These are phyloP conservation scores for Morpho helenor DNA, from an alignment of 2,888 invertebrate genomes.

Conservation along the genomic window DNA sequence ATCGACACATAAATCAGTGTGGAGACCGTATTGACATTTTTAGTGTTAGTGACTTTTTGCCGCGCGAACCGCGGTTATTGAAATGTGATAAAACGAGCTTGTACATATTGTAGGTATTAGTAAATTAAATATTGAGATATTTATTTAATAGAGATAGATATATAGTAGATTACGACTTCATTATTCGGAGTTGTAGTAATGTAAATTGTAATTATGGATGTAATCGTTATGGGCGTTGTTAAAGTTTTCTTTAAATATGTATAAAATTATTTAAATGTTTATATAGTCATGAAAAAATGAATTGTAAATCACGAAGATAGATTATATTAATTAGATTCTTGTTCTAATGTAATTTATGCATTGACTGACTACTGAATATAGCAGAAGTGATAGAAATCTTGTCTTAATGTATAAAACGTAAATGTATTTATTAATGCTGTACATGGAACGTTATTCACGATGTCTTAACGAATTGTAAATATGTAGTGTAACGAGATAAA, in stretches of 20 bases:
- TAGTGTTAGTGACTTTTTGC: constrained; percentile 40
- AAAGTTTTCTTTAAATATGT: constrained; percentile 50
- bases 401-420: constrained; percentile 29
- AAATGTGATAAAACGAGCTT: constrained; percentile 78
- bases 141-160: constrained; percentile 48
- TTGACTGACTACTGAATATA: constrained; percentile 50
- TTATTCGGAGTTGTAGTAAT: constrained; percentile 45
- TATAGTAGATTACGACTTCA: constrained; percentile 60
- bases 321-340: constrained; percentile 18
- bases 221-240: constrained; percentile 59
- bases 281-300: constrained; percentile 30
- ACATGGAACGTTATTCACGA: constrained; percentile 19
- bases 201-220: constrained; percentile 47
- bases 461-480: constrained; percentile 29
- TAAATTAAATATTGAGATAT: constrained; percentile 32
- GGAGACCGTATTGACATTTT: constrained; percentile 84
- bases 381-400: constrained; percentile 11
- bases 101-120: constrained; percentile 54
- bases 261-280: constrained; percentile 33
- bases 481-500: constrained; percentile 32
- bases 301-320: constrained; percentile 21
- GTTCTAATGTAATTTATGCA: constrained; percentile 29
- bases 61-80: constrained; percentile 46
- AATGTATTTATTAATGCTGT: constrained; percentile 40
- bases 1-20: constrained; percentile 83